A percentile compares a stretch with the other conserved stretches of the same genome.
phyloP scores from a whole-genome alignment of 2,797 vertebrate species.

The Chelmon rostratus region DNA sequence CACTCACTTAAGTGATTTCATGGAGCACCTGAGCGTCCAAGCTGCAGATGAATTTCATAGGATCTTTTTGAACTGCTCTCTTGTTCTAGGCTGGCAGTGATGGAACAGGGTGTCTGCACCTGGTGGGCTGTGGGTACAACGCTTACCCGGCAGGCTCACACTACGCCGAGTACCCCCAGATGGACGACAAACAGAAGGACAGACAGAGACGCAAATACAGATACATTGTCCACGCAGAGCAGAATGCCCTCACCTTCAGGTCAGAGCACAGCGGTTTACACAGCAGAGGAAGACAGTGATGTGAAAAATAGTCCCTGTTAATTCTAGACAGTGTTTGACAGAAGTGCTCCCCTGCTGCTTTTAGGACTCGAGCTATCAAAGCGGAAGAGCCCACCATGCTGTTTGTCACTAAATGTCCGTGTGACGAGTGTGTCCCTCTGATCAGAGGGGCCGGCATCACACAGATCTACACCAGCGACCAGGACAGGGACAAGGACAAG shows the following conservation, averaged over 20 bases:
- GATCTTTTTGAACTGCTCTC: neutral
- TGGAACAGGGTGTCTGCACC: slow-evolving; percentile 89
- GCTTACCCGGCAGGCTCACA: slow-evolving; percentile 94
- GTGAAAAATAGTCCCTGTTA: neutral
- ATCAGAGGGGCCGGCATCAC: slow-evolving; percentile 94
- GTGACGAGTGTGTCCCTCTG: slow-evolving; percentile 96
- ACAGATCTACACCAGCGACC: slow-evolving; percentile 93
- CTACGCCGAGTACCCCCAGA: slow-evolving; percentile 95
- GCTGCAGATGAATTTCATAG: too few relatives aligned
- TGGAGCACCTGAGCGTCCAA: too few relatives aligned
- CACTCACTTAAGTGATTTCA: too few relatives aligned
- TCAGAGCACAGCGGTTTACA: slow-evolving; percentile 66
- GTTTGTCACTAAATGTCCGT: slow-evolving; percentile 97
- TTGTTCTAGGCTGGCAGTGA: slow-evolving; percentile 86
- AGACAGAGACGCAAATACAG: slow-evolving; percentile 93
- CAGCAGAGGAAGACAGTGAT: neutral
- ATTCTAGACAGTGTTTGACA: neutral
- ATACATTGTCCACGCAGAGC: slow-evolving; percentile 96
- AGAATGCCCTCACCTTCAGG: slow-evolving; percentile 98
- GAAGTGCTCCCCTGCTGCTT: slow-evolving; percentile 9
- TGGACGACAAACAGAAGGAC: slow-evolving; percentile 95
- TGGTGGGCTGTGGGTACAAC: slow-evolving; percentile 96
- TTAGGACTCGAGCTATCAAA: slow-evolving; percentile 90
- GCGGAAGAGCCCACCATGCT: slow-evolving; percentile 91
- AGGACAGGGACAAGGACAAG: slow-evolving; percentile 93